Evolutionary conservation across 2,113 vertebrate genomes (phyloP), one percentile per base, ranked within the genome.

Genomic region (Callithrix jacchus): DNA sequence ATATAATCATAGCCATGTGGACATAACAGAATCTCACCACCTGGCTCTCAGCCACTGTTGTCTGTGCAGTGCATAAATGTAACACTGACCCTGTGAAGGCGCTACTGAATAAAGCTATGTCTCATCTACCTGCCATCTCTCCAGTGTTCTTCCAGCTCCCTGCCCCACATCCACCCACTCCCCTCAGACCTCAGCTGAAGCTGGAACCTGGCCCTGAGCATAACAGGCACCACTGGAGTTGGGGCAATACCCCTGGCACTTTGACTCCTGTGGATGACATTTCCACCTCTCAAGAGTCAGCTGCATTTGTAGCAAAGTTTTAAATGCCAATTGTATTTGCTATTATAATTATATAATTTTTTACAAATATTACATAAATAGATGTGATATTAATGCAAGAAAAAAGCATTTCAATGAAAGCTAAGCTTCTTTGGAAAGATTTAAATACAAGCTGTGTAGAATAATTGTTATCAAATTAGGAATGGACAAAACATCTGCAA

Each of bases 381-480:
- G 47, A 77, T 90, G 76, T 42, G 64, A 37, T 45, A 82, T 84
- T 94, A 58, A 49, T 89, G 6, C 32, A 81, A 87, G 83, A 64
- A 70, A 27, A 93, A 95, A 96, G 52, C 7, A 2, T 88, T 80
- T 58, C 49, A 52, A 17, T 70, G 89, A 94, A 84, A 91, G 42
- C 54, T 66, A 87, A 77, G 35, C 49, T 71, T 81, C 52, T 91
- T 97, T 96, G 45, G 81, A 91, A 96, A 96, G 68, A 92, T 93
- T 76, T 89, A 61, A 66, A 83, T 90, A 89, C 21, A 54, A 71
- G 23, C 82, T 79, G 83, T 37, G 91, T 47, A 89, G 66, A 64
- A 89, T 40, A 88, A 58, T 66, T 92, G 74, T 94, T 54, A 76
- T 85, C 25, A 74, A 94, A 71, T 94, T 91, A 89, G 71, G 40